phyloP scores from a whole-genome alignment of 2,888 invertebrate genomes.

The Cenopis cana region DNA sequence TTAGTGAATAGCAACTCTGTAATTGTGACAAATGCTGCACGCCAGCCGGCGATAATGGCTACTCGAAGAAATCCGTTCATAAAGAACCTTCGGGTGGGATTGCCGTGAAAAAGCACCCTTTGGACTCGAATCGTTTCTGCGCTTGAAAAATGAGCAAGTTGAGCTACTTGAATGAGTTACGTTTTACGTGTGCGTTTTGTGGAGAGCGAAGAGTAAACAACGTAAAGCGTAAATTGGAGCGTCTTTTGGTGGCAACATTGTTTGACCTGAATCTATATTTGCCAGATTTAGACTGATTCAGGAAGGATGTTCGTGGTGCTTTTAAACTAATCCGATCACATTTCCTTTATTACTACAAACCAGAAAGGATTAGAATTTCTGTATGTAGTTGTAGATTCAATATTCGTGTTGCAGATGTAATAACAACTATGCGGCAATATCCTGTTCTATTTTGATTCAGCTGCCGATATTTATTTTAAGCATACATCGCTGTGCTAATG shows the following conservation, averaged over 20 bases:
- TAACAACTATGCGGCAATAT: background rate
- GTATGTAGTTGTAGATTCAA: too few relatives aligned
- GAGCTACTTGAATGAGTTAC: slow-evolving; percentile 40
- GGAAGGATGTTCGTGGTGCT: background rate
- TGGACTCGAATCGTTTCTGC: slow-evolving; percentile 15
- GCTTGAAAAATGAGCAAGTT: slow-evolving; percentile 29
- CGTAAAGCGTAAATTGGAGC: background rate
- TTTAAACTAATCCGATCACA: background rate
- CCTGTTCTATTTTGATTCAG: background rate
- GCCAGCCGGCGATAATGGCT: slow-evolving; percentile 77
- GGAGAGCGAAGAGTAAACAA: background rate
- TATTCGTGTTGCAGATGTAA: background rate
- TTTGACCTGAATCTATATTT: background rate
- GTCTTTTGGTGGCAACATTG: background rate
- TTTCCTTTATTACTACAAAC: background rate
- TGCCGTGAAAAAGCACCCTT: slow-evolving; percentile 54
- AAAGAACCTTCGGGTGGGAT: slow-evolving; percentile 64
- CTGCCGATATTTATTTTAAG: background rate
- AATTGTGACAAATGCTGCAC: slow-evolving; percentile 81
- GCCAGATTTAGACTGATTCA: background rate
- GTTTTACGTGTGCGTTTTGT: slow-evolving; percentile 19
- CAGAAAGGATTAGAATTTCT: background rate
- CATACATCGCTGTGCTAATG: background rate
- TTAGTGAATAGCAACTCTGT: slow-evolving; percentile 56
- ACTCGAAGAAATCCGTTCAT: slow-evolving; percentile 66